phyloP scores from a whole-genome alignment of 2,797 vertebrate species.

The Catamblyrhynchus diadema region DNA sequence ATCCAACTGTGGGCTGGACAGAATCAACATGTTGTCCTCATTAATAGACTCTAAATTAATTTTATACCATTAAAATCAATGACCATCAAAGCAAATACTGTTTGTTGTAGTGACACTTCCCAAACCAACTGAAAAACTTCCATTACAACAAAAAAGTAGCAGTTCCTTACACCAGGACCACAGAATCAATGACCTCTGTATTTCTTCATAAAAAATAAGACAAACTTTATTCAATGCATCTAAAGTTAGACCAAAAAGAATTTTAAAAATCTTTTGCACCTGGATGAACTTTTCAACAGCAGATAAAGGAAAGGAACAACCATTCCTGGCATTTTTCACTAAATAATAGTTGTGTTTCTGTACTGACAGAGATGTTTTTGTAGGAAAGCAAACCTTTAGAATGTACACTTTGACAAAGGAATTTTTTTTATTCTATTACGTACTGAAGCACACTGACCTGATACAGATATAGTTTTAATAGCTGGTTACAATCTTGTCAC shows the following conservation, averaged over 20 bases:
- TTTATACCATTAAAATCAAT: not conserved
- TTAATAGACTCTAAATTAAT: not conserved
- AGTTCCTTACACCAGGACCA: not conserved
- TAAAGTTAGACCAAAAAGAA: not conserved
- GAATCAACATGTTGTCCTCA: not conserved
- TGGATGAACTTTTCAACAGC: not conserved
- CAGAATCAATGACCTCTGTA: not conserved
- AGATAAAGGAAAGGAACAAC: not conserved
- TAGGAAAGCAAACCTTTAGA: not conserved
- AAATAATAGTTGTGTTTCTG: not conserved
- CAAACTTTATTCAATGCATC: not conserved
- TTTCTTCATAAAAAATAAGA: not conserved
- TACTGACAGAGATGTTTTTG: not conserved
- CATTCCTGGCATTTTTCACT: not conserved
- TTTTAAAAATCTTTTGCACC: not conserved
- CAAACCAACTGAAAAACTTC: not conserved
- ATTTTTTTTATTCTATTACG: not conserved
- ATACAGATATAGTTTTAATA: not conserved
- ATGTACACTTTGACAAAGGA: not conserved
- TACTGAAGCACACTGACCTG: not conserved
- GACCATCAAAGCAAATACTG: not conserved
- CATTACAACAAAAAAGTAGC: not conserved
- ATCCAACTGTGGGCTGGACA: not conserved
- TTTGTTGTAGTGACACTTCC: not conserved
- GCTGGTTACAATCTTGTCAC: not conserved